Conservation (phyloP, 1,140 invertebrate species). For the Procambarus clarkii region DNA sequence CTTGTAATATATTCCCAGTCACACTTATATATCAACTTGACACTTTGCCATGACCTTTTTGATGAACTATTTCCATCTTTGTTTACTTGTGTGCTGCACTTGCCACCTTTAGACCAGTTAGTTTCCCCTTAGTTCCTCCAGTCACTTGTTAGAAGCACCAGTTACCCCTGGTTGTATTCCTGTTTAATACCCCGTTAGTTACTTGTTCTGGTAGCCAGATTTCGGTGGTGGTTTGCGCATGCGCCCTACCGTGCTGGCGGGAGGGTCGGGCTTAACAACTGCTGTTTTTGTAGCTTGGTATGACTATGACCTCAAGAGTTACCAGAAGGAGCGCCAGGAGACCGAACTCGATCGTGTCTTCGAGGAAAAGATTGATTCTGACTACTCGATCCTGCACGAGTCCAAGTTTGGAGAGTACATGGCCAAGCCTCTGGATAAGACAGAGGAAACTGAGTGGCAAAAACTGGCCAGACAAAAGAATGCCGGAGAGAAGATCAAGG, state of each 20-base stretch:
- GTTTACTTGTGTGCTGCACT: slow-evolving; percentile 61
- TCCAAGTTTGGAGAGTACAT: slow-evolving; percentile 73
- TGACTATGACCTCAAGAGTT: slow-evolving; percentile 88
- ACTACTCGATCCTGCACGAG: slow-evolving; percentile 71
- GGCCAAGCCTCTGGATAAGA: slow-evolving; percentile 83
- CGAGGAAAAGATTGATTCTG: slow-evolving; percentile 86
- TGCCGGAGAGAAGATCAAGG: slow-evolving; percentile 87
- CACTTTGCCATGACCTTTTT: slow-evolving; percentile 50
- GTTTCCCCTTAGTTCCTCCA: slow-evolving; percentile 49
- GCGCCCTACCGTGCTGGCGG: slow-evolving; percentile 64
- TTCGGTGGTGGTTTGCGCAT: slow-evolving; percentile 65
- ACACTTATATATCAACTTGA: slow-evolving; percentile 36
- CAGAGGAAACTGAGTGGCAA: slow-evolving; percentile 88
- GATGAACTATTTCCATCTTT: slow-evolving; percentile 57
- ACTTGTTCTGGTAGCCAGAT: slow-evolving; percentile 59
- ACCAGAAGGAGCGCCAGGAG: slow-evolving; percentile 88
- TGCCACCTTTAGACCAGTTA: slow-evolving; percentile 63
- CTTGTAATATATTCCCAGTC: slow-evolving; percentile 46
- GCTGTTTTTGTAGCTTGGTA: slow-evolving; percentile 87
- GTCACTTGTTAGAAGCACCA: slow-evolving; percentile 59
- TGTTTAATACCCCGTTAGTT: slow-evolving; percentile 50
- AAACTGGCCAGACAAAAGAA: slow-evolving; percentile 88
- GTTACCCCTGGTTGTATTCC: slow-evolving; percentile 40
- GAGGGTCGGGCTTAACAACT: slow-evolving; percentile 57
- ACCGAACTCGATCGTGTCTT: slow-evolving; percentile 91